Conservation (phyloP, 1,140 invertebrate genomes). For the Drosophila nannoptera region DNA sequence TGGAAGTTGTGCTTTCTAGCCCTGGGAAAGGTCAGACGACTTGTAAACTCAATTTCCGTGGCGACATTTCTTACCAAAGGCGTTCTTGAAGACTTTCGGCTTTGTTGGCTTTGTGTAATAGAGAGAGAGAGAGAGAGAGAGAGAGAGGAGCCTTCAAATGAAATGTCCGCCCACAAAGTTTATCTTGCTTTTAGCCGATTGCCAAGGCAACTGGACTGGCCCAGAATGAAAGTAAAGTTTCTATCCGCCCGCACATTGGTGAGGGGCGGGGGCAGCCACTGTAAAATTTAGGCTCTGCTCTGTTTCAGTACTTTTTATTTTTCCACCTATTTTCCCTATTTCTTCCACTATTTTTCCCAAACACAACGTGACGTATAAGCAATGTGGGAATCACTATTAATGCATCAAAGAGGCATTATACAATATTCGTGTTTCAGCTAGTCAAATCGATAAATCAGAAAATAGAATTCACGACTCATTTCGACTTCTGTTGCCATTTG, state of each 20-base stretch:
- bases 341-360: conserved; percentile 17
- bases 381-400: conserved; percentile 4
- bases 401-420: too few species aligned
- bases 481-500: conserved; percentile 45
- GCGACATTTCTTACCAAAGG: conserved; percentile 24
- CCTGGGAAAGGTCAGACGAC: conserved; percentile 25
- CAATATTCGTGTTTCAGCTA: conserved; percentile 6
- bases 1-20: conserved; percentile 3
- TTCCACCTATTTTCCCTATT: conserved; percentile 11
- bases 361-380: conserved; percentile 47
- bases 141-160: conserved; percentile 20
- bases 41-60: conserved; percentile 35
- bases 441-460: conserved; percentile 69
- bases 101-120: too few species aligned
- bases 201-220: conserved; percentile 30
- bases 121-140: too few species aligned
- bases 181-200: conserved; percentile 33
- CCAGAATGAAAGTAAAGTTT: conserved; percentile 5
- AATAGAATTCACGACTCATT: conserved; percentile 65
- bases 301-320: conserved; percentile 11
- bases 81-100: conserved; percentile 5
- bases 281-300: conserved; percentile 53
- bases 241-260: neutral
- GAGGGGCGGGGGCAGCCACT: neutral
- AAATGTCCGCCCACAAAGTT: conserved; percentile 15